Conservation (phyloP, 1,140 invertebrate species). For the Grapholita molesta region DNA sequence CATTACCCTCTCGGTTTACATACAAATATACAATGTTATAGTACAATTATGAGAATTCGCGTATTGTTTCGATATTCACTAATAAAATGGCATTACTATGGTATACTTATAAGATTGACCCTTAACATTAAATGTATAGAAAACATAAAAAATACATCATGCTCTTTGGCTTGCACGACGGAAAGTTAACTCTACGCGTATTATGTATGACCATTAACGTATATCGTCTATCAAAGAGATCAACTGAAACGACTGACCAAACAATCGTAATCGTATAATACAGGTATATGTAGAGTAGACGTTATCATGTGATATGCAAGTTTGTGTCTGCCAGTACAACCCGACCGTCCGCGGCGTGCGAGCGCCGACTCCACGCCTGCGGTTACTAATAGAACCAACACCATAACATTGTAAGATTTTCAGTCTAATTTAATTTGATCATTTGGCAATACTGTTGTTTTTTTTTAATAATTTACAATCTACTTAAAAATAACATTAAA, state of each 20-base stretch:
- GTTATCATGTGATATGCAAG: constrained; percentile 60
- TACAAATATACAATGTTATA: constrained; percentile 77
- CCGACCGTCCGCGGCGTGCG: constrained; percentile 30
- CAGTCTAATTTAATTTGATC: constrained; percentile 74
- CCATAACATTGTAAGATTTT: constrained; percentile 47
- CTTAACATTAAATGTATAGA: constrained; percentile 68
- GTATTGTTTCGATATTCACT: constrained; percentile 65
- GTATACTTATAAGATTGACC: constrained; percentile 69
- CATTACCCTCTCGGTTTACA: constrained; percentile 60
- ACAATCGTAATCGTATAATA: constrained; percentile 32
- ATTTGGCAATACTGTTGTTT: constrained; percentile 76
- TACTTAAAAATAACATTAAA: constrained; percentile 58
- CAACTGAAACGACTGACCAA: constrained; percentile 58
- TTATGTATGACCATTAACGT: constrained; percentile 51
- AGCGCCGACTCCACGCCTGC: constrained; percentile 35
- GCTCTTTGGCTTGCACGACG: constrained; percentile 77
- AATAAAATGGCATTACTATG: constrained; percentile 74
- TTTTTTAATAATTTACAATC: constrained; percentile 38
- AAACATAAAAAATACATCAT: constrained; percentile 75
- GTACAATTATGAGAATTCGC: constrained; percentile 64
- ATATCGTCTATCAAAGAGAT: constrained; percentile 66
- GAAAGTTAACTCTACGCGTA: constrained; percentile 51
- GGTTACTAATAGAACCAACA: constrained; percentile 35
- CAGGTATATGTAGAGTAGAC: constrained; percentile 20
- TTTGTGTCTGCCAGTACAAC: constrained; percentile 35